phyloP scores from a whole-genome alignment of 2,797 vertebrate species.

The Peromyscus nudipes region DNA sequence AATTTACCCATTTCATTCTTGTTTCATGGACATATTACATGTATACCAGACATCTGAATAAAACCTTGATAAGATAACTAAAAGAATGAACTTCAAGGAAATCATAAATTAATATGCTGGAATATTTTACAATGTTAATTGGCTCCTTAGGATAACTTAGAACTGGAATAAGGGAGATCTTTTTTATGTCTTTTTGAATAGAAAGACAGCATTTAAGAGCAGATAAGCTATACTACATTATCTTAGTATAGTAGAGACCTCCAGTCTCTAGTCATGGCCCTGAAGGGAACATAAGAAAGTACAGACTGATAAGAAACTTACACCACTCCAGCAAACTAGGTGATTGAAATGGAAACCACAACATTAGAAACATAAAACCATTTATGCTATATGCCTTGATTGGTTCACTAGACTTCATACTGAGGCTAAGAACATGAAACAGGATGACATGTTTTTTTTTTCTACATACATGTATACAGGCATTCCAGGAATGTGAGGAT shows the following conservation, averaged over 20 bases:
- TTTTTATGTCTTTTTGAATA: neutral
- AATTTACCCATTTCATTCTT: conserved; percentile 58
- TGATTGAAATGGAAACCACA: neutral
- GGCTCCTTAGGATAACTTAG: conserved; percentile 1
- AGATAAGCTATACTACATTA: neutral
- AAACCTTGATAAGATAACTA: conserved; percentile 44
- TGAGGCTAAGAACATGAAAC: neutral
- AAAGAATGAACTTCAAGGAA: conserved; percentile 63
- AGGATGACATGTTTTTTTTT: neutral
- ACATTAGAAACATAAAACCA: neutral
- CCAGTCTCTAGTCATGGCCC: neutral
- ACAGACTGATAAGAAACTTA: neutral
- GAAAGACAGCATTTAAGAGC: neutral
- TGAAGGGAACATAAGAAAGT: neutral
- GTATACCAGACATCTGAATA: neutral
- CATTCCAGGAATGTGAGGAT: neutral
- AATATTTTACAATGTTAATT: conserved; percentile 44
- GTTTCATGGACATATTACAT: conserved; percentile 7
- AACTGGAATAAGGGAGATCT: neutral
- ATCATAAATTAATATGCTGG: conserved; percentile 43
- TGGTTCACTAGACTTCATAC: neutral
- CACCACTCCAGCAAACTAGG: neutral
- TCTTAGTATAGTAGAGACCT: neutral
- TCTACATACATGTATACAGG: neutral
- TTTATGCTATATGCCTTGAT: neutral